Percentiles rank a stretch among this genome's conserved stretches.
phyloP scores from a whole-genome alignment of 2,113 vertebrate genomes.

The Prinia subflava region DNA sequence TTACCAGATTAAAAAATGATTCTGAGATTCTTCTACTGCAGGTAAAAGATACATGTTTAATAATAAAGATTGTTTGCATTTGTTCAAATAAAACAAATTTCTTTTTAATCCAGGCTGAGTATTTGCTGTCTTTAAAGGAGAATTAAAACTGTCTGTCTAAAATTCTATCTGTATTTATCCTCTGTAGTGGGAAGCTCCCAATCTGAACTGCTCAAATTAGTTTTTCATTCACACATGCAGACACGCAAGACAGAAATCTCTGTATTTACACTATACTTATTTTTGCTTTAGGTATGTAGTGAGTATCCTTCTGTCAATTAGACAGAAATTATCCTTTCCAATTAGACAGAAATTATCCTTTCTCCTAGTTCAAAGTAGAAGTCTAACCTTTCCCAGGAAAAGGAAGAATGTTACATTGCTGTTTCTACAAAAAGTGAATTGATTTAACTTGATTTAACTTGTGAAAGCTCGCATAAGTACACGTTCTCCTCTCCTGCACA shows the following conservation, averaged over 20 bases:
- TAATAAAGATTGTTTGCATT: constrained; percentile 32
- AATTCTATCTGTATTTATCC: not conserved
- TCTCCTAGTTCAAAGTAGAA: not conserved
- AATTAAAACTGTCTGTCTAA: not conserved
- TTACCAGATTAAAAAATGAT: not conserved
- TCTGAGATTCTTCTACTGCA: constrained; percentile 41
- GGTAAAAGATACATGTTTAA: not conserved
- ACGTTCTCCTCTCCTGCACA: not conserved
- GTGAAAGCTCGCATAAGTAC: not conserved
- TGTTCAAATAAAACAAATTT: constrained; percentile 44
- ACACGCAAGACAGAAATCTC: not conserved
- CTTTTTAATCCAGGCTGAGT: constrained; percentile 25
- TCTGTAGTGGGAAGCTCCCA: not conserved
- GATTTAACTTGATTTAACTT: not conserved
- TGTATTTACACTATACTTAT: not conserved
- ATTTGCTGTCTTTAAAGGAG: not conserved
- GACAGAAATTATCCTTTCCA: not conserved
- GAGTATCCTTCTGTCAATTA: not conserved
- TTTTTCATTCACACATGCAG: not conserved
- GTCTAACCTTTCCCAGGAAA: not conserved
- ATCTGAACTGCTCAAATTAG: not conserved
- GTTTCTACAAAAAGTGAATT: not conserved
- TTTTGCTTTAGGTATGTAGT: not conserved
- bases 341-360: not conserved
- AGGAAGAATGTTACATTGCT: not conserved